Evolutionary conservation across 2,888 invertebrate species (phyloP), one percentile per base, ranked within the genome.

Genomic region (Euzetes globulus): DNA sequence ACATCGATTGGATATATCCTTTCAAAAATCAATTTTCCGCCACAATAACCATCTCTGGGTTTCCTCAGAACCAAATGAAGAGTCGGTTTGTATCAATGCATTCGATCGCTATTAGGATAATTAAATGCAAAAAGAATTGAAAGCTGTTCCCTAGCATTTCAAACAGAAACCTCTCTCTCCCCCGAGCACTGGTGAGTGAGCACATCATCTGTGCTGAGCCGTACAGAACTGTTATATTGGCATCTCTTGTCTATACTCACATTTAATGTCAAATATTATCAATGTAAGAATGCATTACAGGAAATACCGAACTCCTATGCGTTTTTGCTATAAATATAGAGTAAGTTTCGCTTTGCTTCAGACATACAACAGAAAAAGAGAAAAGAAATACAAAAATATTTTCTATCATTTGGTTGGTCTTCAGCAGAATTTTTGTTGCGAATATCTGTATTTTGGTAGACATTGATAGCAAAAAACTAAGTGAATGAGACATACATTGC

Each of bases 11-110:
- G 4, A 33, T 33, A 33, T 7, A 33, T 33, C 5, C 4, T 33
- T 7, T 33, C 5, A n/a, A 47, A 47, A 47, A 58, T 17, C 58
- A 58, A 58, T 58, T 58, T 58, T 58, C 58, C 27, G 58, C 58
- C n/a, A 3, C 58, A 58, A 58, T 58, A 58, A n/a, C 19, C 58
- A 58, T 58, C 58, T 58, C 58, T 58, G 22, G 58, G 58, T 58
- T 58, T 58, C 50, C 50, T 58, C 27, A 58, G 13, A 58, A 22
- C 25, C n/a, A 58, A 22, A 3, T n/a, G 11, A 47, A 17, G 47
- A 47, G 13, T 19, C 27, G 9, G 22, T 11, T 58, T 19, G 58
- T 58, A 58, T 58, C 58, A 58, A 58, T 25, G 5, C 11, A 50
- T 58, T 58, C 22, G n/a, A 58, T 58, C 58, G 7, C 58, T 58